Conservation (phyloP, 2,113 vertebrate species). For the Pristiophorus japonicus region DNA sequence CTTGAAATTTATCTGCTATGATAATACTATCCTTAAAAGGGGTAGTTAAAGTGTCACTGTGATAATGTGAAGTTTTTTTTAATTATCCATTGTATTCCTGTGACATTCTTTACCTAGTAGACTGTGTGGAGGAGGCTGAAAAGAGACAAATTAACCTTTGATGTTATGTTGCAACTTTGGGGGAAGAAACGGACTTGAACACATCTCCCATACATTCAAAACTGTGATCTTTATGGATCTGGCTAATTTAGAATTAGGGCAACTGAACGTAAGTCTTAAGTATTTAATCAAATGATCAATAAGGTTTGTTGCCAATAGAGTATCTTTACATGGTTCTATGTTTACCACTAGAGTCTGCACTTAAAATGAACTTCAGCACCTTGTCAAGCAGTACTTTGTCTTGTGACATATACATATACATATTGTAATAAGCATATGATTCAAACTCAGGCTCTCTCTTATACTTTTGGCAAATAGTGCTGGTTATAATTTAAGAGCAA, state of each 20-base stretch:
- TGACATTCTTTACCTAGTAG: background rate
- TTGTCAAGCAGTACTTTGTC: background rate
- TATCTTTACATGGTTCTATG: background rate
- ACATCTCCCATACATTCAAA: background rate
- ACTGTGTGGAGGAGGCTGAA: background rate
- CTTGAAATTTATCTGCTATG: conserved; percentile 31
- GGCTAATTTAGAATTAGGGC: background rate
- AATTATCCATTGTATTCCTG: background rate
- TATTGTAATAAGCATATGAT: background rate
- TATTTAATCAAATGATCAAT: background rate
- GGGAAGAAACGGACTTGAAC: background rate
- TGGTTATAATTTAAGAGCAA: background rate
- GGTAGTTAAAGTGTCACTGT: conserved; percentile 32
- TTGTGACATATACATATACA: background rate
- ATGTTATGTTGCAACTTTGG: background rate
- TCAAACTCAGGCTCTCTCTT: background rate
- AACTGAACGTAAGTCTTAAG: background rate
- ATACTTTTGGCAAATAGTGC: background rate
- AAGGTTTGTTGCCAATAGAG: background rate
- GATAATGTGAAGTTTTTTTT: conserved; percentile 26
- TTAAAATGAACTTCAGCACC: background rate
- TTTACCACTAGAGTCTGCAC: background rate
- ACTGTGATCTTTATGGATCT: background rate
- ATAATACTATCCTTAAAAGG: conserved; percentile 30
- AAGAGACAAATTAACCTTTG: conserved; percentile 8